Evolutionary conservation across 1,140 invertebrate genomes (phyloP).

Genomic region (Pseudoatta argentina): DNA sequence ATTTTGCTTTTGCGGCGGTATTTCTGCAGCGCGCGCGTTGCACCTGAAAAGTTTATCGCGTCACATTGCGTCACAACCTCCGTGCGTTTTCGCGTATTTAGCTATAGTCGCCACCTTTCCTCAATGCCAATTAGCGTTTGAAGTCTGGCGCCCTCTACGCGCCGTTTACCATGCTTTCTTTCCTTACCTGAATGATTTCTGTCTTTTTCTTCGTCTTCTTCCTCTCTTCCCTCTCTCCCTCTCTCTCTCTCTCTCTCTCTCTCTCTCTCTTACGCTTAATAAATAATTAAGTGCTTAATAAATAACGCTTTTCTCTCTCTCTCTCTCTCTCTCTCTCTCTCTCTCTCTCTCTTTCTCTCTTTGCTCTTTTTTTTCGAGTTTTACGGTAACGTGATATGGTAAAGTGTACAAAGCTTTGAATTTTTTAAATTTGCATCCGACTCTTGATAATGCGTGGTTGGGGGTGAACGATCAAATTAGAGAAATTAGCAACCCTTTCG

Average conservation of each 20-base stretch:
- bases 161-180: conserved; percentile 32
- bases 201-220: background rate
- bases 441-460: conserved; percentile 64
- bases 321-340: conserved; percentile 56
- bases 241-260: conserved; percentile 65
- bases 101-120: conserved; percentile 83
- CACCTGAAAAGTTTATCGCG: conserved; percentile 25
- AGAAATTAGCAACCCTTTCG: conserved; percentile 73
- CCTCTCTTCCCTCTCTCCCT: conserved; percentile 38
- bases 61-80: background rate
- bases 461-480: conserved; percentile 69
- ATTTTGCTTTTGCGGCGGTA: conserved; percentile 62
- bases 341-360: conserved; percentile 65
- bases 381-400: conserved; percentile 34
- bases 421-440: conserved; percentile 63
- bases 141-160: conserved; percentile 60
- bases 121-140: conserved; percentile 85
- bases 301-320: background rate
- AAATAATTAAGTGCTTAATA: background rate
- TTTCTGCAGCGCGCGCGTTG: conserved; percentile 62
- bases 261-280: background rate
- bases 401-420: conserved; percentile 46
- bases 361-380: conserved; percentile 54
- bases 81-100: conserved; percentile 74
- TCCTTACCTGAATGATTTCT: background rate